A percentile compares a stretch with the other conserved stretches of the same genome.
phyloP scores from a whole-genome alignment of 2,888 invertebrate genomes.

The Leptinotarsa rubiginosa region DNA sequence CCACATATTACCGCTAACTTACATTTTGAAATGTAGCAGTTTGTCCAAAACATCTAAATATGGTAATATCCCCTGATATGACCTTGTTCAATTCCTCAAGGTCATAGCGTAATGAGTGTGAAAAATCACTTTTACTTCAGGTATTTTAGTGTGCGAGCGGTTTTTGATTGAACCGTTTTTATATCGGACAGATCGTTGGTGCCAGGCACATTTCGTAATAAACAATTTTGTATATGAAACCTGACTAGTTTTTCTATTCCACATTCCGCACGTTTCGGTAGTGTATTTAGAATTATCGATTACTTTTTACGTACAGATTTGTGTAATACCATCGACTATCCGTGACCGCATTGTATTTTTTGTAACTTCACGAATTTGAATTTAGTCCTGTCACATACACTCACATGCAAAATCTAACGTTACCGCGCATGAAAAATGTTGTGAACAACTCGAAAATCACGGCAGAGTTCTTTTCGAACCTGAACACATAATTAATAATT shows the following conservation, averaged over 20 bases:
- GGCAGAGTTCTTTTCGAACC: not conserved
- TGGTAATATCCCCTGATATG: too few species aligned
- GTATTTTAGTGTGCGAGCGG: too few species aligned
- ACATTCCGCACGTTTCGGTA: conserved; percentile 3
- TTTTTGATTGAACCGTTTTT: too few species aligned
- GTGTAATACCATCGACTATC: not conserved
- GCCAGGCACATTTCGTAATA: conserved; percentile 1
- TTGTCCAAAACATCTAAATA: too few species aligned
- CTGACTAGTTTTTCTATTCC: conserved; percentile 2
- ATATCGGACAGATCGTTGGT: not conserved
- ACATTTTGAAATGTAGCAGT: too few species aligned
- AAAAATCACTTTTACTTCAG: too few species aligned
- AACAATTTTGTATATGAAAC: not conserved
- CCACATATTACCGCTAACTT: too few species aligned
- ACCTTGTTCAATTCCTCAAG: too few species aligned
- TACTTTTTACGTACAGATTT: conserved; percentile 1
- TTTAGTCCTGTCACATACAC: not conserved
- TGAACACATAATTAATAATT: not conserved
- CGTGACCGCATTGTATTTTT: not conserved
- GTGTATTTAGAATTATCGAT: not conserved
- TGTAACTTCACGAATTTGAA: not conserved
- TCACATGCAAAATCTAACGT: too few species aligned
- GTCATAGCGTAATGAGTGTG: too few species aligned
- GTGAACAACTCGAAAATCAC: too few species aligned
- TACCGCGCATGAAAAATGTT: too few species aligned